Evolutionary conservation across 2,113 vertebrate species (phyloP), one percentile per base, ranked within the genome.

Genomic region (Rhinoptilus africanus): DNA sequence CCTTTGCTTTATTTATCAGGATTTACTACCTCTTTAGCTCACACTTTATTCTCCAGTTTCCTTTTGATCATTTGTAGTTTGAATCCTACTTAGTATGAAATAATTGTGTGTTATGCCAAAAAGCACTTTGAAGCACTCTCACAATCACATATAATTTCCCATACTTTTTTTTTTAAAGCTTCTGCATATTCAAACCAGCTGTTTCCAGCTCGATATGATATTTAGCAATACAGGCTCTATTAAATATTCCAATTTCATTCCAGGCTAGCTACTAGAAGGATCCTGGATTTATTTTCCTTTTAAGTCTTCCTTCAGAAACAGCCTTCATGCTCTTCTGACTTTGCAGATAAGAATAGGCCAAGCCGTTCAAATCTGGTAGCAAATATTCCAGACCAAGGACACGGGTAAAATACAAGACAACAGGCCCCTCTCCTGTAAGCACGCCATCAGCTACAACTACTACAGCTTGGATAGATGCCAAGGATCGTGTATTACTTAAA

Each of bases 241-340:
- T 88, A 85, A 91, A 53, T 68, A 92, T 95, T 81, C 89, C 45
- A 88, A 19, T 88, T 75, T 96, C 83, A 88, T 90, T 85, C 45
- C n/a, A 22, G 50, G 34, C 34, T n/a, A 50, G 30, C 72, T 94
- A 39, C 72, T 59, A 56, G 67, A 90, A 88, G 18, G 16, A 54
- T 74, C 39, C 30, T 75, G 41, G 37, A 56, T 93, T 91, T 94
- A 78, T 82, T 92, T 92, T 67, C 35, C 37, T 85, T 79, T 91
- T 57, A 93, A 88, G 14, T 69, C 57, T 77, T 69, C 28, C 48
- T 73, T 88, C 73, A 88, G 79, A 89, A 88, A 60, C 14, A 48
- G 60, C 26, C 35, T 86, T 59, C 8, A 5, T 11, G 32, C 26
- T 89, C 56, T 51, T 92, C 60, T 93, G 67, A 50, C 66, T 89